These are phyloP conservation scores for Metallyticus violacea DNA, from an alignment of 2,888 invertebrate species.

Conservation along the genomic window DNA sequence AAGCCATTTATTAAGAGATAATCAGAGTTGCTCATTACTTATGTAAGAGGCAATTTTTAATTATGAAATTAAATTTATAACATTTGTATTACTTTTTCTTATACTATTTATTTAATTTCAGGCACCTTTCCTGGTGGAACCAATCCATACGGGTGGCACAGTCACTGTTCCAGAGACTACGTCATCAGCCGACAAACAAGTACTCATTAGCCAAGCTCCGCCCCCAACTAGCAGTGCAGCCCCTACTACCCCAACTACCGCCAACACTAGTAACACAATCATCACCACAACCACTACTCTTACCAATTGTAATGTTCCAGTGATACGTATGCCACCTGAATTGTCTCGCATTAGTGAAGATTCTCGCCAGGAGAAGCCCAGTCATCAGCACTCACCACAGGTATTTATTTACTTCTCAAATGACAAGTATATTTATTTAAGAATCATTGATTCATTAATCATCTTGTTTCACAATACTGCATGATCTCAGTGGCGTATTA, in stretches of 20 bases:
- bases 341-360: constrained; percentile 54
- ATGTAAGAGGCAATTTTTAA: not conserved
- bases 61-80: not conserved
- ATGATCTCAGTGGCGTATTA: too few relatives aligned
- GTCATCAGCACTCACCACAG: constrained; percentile 35
- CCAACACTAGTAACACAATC: not conserved
- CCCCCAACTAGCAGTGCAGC: constrained; percentile 4
- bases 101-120: not conserved
- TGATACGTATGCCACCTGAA: constrained; percentile 35
- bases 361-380: constrained; percentile 44
- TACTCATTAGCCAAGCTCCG: not conserved
- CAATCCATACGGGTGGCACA: constrained; percentile 13
- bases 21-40: not conserved
- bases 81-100: not conserved
- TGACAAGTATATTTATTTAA: too few relatives aligned
- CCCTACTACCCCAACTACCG: not conserved
- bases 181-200: not conserved
- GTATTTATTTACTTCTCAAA: too few relatives aligned
- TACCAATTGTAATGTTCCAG: not conserved
- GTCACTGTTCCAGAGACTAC: constrained; percentile 5
- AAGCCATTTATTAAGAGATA: not conserved
- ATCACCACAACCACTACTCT: not conserved
- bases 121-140: constrained; percentile 11
- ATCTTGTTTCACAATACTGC: too few relatives aligned
- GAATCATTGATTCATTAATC: too few relatives aligned